Evolutionary conservation across 2,888 invertebrate species (phyloP), one percentile per base, ranked within the genome.

Genomic region (Drosophila testacea): DNA sequence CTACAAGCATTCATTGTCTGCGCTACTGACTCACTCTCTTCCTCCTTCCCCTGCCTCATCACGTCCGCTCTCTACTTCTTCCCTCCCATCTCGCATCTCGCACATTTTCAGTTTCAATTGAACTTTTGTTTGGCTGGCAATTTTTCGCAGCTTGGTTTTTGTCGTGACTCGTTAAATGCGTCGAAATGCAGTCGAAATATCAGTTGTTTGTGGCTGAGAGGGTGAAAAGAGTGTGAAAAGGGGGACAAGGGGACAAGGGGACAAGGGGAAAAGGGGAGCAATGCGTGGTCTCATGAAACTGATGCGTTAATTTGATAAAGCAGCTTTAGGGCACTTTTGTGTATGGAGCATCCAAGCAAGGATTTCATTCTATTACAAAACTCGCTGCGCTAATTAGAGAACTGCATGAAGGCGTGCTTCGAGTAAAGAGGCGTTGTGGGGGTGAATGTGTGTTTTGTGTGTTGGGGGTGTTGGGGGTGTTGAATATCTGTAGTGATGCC

Each of bases 291-390:
- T 72, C 66, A 47, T 69, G 73, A 77, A 81, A 81, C 74, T 74
- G 77, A 78, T 81, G 81, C 74, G 78, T 78, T 75, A 81, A 80
- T 80, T 80, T 72, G 80, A 81, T 80, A 81, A 81, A 80, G 78
- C 70, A 78, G 78, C 81, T 80, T 81, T 77, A 74, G 81, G 81
- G 77, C 68, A 75, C 78, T 79, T 79, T 65, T 69, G 78, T 60
- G 72, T 63, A 78, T 64, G 50, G 28, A 66, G 79, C 69, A 72
- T 41, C 72, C 69, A 59, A 73, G 73, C 78, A 79, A 66, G 79
- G 69, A 79, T 80, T 79, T 69, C 79, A 67, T 79, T 79, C 78
- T 73, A 79, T 79, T 76, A 76, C 80, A 76, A 76, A 79, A 76
- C 77, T 79, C 72, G 54, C 47, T 47, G 77, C 60, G 79, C 79